Conservation (phyloP, 2,888 invertebrate species). For the Caenorhabditis afra region DNA sequence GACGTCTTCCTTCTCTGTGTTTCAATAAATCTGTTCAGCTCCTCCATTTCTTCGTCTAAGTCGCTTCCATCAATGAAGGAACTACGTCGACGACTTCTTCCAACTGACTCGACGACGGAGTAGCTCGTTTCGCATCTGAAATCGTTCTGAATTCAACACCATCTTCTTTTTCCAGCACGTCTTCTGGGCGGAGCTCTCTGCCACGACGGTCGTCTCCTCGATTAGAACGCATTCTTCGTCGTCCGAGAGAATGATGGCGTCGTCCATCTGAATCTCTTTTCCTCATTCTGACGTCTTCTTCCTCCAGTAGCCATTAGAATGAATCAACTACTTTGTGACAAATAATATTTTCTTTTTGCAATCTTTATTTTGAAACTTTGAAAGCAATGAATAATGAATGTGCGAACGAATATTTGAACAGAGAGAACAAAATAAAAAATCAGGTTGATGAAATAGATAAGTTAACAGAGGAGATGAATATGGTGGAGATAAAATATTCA, state of each 20-base stretch:
- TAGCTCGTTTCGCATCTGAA: constrained; percentile 26
- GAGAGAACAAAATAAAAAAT: not conserved
- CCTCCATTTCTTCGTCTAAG: constrained; percentile 28
- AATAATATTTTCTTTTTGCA: not conserved
- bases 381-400: not conserved
- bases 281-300: too few relatives aligned
- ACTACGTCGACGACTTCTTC: constrained; percentile 17
- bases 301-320: too few relatives aligned
- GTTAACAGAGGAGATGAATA: not conserved
- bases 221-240: constrained; percentile 43
- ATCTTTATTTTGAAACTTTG: not conserved
- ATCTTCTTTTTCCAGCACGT: not conserved
- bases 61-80: not conserved
- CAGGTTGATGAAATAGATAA: not conserved
- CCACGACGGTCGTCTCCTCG: constrained; percentile 41
- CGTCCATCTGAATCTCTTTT: constrained; percentile 11
- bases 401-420: not conserved
- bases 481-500: not conserved
- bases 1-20: not conserved
- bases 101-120: constrained; percentile 27
- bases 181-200: constrained; percentile 1
- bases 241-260: constrained; percentile 36
- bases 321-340: too few relatives aligned
- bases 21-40: constrained; percentile 32
- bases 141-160: not conserved